phyloP scores from a whole-genome alignment of 2,797 vertebrate genomes.

The Sorex maritimensis region DNA sequence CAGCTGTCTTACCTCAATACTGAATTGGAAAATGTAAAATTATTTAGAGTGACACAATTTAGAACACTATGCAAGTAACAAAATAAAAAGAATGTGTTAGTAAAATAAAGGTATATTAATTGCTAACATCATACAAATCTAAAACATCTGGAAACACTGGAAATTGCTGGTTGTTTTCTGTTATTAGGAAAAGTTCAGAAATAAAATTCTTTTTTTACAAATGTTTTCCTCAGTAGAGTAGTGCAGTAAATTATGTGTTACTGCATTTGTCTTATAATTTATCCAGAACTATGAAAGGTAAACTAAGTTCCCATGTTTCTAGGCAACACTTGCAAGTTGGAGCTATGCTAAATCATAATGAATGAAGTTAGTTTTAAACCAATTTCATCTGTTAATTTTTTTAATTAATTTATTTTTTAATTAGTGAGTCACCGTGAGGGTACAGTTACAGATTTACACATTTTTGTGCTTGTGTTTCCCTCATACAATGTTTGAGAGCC shows the following conservation, averaged over 20 bases:
- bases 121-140: conserved; percentile 1
- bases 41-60: neutral
- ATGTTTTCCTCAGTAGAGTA: neutral
- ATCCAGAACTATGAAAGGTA: conserved; percentile 24
- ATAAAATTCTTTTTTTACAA: neutral
- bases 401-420: no score
- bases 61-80: neutral
- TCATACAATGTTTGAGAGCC: no score
- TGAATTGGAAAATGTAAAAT: conserved; percentile 27
- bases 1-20: neutral
- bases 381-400: neutral
- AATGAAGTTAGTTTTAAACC: conserved; percentile 33
- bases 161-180: neutral
- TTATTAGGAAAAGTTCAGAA: neutral
- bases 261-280: neutral
- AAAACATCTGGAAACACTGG: conserved; percentile 46
- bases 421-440: no score
- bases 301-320: neutral
- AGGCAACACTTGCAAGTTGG: neutral
- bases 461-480: no score
- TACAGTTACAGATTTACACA: no score
- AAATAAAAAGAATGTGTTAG: neutral
- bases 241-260: neutral
- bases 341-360: neutral
- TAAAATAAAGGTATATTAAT: neutral